phyloP scores from a whole-genome alignment of 2,113 vertebrate genomes.

The Cygnus atratus region DNA sequence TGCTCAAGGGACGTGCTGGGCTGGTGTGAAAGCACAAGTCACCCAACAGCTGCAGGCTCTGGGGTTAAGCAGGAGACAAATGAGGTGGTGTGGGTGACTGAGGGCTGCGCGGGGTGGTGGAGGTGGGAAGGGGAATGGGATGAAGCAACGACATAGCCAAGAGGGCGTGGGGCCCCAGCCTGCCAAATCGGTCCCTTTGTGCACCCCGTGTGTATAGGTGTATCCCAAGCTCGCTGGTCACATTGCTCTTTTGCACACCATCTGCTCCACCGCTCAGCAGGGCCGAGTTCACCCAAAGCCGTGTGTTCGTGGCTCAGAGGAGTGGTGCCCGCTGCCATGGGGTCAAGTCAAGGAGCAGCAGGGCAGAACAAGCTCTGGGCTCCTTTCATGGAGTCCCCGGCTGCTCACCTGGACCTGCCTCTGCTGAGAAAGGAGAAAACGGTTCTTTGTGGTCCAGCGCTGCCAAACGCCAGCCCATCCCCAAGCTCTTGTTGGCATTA shows the following conservation, averaged over 20 bases:
- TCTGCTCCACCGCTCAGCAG: background rate
- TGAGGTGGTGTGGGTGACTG: background rate
- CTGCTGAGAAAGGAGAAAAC: background rate
- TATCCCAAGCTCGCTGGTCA: background rate
- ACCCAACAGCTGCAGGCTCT: background rate
- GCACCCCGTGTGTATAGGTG: background rate
- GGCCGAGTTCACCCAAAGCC: background rate
- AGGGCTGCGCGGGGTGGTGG: background rate
- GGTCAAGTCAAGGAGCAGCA: background rate
- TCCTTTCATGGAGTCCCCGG: background rate
- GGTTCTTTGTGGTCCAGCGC: background rate
- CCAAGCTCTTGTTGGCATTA: background rate
- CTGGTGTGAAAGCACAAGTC: background rate
- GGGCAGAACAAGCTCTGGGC: background rate
- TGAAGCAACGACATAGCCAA: background rate
- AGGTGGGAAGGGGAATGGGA: background rate
- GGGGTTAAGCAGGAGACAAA: background rate
- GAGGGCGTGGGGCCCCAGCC: background rate
- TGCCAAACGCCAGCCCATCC: background rate
- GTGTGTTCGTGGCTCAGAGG: rapidly evolving
- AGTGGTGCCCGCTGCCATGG: background rate
- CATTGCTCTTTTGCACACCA: too few species aligned
- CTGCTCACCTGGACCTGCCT: background rate
- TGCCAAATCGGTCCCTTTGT: background rate
- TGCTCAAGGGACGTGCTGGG: background rate